Conservation (phyloP, 2,797 vertebrate species). For the Scarus forsteni region DNA sequence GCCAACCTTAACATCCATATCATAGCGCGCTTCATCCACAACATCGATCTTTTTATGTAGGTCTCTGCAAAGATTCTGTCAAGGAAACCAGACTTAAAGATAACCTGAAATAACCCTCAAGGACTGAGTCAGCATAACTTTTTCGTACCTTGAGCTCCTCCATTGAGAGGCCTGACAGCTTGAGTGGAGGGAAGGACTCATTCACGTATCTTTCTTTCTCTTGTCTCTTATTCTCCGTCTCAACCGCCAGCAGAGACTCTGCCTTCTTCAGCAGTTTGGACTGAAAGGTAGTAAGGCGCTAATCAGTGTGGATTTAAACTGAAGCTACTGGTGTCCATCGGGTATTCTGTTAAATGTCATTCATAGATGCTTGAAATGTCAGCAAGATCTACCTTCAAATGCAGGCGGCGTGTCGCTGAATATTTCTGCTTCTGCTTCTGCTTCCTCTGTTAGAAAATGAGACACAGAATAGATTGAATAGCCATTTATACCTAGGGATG, state of each 20-base stretch:
- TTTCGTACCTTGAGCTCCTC: slow-evolving; percentile 78
- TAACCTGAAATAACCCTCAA: background rate
- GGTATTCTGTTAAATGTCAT: background rate
- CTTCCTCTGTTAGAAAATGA: slow-evolving; percentile 75
- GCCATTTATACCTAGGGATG: background rate
- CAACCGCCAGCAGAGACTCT: slow-evolving; percentile 74
- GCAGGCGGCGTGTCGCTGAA: slow-evolving; percentile 80
- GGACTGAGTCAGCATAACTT: background rate
- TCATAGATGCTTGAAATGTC: background rate
- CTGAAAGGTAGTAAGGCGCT: slow-evolving; percentile 49
- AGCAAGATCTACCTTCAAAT: slow-evolving; percentile 74
- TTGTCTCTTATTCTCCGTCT: slow-evolving; percentile 61
- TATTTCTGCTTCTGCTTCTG: slow-evolving; percentile 80
- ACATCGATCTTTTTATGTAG: slow-evolving; percentile 80
- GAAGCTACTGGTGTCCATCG: background rate
- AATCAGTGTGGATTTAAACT: background rate
- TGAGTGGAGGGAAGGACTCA: slow-evolving; percentile 69
- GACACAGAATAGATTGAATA: background rate
- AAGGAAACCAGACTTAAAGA: slow-evolving; percentile 23
- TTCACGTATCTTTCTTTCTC: slow-evolving; percentile 72
- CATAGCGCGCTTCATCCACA: slow-evolving; percentile 84
- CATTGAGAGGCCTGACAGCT: slow-evolving; percentile 72
- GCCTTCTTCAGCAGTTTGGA: slow-evolving; percentile 82
- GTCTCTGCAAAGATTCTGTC: slow-evolving; percentile 83
- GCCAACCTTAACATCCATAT: slow-evolving; percentile 76